Conservation (phyloP, 2,888 invertebrate species). For the Ophion slaviceki region DNA sequence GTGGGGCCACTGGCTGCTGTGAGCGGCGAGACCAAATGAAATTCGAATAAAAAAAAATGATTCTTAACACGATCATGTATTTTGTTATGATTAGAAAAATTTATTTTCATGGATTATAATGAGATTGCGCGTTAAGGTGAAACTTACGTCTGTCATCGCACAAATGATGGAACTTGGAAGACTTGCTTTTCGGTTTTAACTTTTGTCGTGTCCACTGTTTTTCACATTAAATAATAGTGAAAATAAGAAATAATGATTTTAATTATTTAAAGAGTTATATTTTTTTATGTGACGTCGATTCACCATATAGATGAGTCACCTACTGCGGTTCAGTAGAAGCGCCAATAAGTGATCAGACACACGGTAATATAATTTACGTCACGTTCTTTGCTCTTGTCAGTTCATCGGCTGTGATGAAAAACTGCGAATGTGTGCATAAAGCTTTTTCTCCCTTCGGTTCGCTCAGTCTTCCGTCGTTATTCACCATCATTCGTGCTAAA, state of each 20-base stretch:
- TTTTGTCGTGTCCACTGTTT: too few relatives aligned
- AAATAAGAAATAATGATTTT: too few relatives aligned
- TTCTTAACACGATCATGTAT: neutral
- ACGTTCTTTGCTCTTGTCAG: neutral
- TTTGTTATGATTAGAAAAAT: too few relatives aligned
- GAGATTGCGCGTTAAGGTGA: too few relatives aligned
- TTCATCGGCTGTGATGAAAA: neutral
- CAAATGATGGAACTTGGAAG: too few relatives aligned
- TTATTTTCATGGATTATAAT: too few relatives aligned
- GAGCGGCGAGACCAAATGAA: neutral
- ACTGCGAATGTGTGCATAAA: neutral
- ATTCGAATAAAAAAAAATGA: slow-evolving; percentile 1
- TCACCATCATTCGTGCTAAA: slow-evolving; percentile 69
- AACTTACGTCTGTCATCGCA: too few relatives aligned
- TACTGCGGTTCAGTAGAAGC: neutral
- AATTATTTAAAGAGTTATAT: too few relatives aligned
- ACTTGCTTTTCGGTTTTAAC: too few relatives aligned
- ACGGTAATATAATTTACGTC: neutral
- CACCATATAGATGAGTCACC: neutral
- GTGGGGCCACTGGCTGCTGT: neutral
- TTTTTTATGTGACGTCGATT: too few relatives aligned
- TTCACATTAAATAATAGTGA: too few relatives aligned
- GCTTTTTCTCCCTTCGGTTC: slow-evolving; percentile 2
- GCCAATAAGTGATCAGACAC: neutral
- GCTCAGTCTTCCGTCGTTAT: slow-evolving; percentile 62